Base-by-base conservation (phyloP, 1,140 invertebrate genomes). In the Psilanteris sp. region DNA sequence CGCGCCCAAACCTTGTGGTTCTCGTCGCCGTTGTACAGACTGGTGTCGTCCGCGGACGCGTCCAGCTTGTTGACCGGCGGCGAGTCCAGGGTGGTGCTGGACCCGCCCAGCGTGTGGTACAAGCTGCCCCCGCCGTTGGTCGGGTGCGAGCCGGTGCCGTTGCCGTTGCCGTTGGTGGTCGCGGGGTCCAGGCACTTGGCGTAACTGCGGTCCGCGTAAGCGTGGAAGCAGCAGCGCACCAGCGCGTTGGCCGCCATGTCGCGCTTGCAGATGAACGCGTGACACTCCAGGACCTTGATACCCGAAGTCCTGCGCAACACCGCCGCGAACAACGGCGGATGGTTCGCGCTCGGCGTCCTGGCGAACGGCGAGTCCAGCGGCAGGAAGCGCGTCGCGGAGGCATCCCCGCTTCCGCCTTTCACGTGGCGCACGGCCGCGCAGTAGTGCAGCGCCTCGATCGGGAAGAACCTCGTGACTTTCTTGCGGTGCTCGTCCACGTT, bases 221-320 rank as follows among this genome's bases (percentile, higher is more conserved):
- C 95, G 87, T 97, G 96, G 85, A 98, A 98, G 88, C 96, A 97
- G 87, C 96, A 97, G 68, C 96, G 90, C 24, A 98, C 96, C 79
- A 97, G 90, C 54, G 96, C 96, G 83, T 98, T 98, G 22, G 96
- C 96, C 3, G 96, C 96, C 85, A 96, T 95, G 87, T 97, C 96
- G 32, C 96, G 92, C 80, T 97, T 97, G 88, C 97, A 99, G 78
- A 99, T 97, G 87, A 99, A 99, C 15, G 97, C 97, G 89, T 99
- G 98, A 90, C 98, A 99, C 89, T 99, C 98, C 6, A 99, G 90
- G 8, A 99, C 97, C 89, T 99, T 99, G 73, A 99, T 98, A n/a
- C 98, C 98, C 4, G 95, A 96, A 1, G 97, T 98, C 27, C 98
- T 91, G 18, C 98, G 91, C 29, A 99, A 89, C 36, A 99, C 98